Percentiles rank a stretch among this genome's conserved stretches.
These are phyloP conservation scores for Caenorhabditis japonica DNA, from an alignment of 2,888 invertebrate genomes.

Conservation along the genomic window DNA sequence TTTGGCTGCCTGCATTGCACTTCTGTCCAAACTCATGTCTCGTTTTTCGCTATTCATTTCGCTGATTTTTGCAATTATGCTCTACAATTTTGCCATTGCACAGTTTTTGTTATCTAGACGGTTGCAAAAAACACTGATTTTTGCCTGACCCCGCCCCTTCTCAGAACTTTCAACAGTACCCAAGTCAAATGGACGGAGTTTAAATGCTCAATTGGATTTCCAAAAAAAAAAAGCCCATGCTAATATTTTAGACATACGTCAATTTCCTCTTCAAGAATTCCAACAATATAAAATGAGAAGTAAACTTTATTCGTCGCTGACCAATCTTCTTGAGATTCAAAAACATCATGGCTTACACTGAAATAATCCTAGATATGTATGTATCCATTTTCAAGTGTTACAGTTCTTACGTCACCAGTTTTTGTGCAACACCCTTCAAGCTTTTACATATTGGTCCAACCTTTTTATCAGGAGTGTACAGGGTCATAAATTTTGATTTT, in stretches of 20 bases:
- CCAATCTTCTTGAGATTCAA: slow-evolving; percentile 53
- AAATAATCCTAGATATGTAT: too few relatives aligned
- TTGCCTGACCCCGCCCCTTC: too few relatives aligned
- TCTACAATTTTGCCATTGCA: slow-evolving; percentile 26
- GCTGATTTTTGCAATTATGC: slow-evolving; percentile 50
- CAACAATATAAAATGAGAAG: slow-evolving; percentile 55
- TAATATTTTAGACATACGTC: slow-evolving; percentile 43
- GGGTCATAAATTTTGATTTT: slow-evolving; percentile 50
- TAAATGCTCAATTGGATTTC: too few relatives aligned
- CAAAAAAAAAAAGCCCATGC: too few relatives aligned
- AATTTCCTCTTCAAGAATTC: slow-evolving; percentile 57
- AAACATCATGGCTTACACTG: slow-evolving; percentile 50
- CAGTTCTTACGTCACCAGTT: slow-evolving; percentile 28
- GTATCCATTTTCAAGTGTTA: not conserved
- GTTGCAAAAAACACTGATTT: too few relatives aligned
- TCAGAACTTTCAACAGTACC: too few relatives aligned
- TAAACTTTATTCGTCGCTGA: slow-evolving; percentile 51
- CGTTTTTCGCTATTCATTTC: slow-evolving; percentile 56
- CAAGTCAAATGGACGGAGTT: too few relatives aligned
- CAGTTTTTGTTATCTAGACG: too few relatives aligned
- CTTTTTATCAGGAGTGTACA: slow-evolving; percentile 33
- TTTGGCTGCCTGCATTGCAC: slow-evolving; percentile 54
- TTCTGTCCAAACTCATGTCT: slow-evolving; percentile 53
- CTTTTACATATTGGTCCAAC: slow-evolving; percentile 35
- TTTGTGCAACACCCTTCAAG: slow-evolving; percentile 42